Evolutionary conservation across 2,113 vertebrate species (phyloP).

Genomic region (Tapirus terrestris): DNA sequence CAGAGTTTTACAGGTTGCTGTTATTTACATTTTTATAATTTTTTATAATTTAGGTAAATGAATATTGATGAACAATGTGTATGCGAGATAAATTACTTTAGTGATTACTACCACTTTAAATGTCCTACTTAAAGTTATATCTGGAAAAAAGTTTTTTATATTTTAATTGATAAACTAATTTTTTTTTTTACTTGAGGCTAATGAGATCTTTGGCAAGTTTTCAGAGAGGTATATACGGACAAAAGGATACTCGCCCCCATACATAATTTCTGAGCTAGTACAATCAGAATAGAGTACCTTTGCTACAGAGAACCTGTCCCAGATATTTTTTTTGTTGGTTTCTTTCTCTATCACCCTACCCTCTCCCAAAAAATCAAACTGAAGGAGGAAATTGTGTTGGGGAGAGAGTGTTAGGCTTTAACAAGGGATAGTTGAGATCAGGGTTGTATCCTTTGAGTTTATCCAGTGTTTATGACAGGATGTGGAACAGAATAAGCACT

Average conservation of each 20-base stretch:
- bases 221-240: background rate
- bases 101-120: background rate
- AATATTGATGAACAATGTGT: background rate
- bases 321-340: background rate
- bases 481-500: background rate
- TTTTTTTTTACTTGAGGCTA: conserved; percentile 14
- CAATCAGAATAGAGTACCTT: background rate
- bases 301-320: background rate
- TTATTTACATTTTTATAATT: conserved; percentile 44
- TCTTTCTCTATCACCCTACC: background rate
- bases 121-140: background rate
- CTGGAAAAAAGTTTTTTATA: background rate
- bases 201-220: background rate
- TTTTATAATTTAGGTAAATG: background rate
- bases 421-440: background rate
- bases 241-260: background rate
- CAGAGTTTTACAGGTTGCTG: conserved; percentile 93
- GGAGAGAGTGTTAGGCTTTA: background rate
- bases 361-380: background rate
- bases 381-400: background rate
- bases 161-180: background rate
- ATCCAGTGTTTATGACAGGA: background rate
- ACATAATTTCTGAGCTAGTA: background rate
- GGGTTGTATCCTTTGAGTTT: background rate
- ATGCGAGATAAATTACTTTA: conserved; percentile 25